Base-by-base conservation (phyloP, 2,888 invertebrate species). In the Agrenia bidenticulata region DNA sequence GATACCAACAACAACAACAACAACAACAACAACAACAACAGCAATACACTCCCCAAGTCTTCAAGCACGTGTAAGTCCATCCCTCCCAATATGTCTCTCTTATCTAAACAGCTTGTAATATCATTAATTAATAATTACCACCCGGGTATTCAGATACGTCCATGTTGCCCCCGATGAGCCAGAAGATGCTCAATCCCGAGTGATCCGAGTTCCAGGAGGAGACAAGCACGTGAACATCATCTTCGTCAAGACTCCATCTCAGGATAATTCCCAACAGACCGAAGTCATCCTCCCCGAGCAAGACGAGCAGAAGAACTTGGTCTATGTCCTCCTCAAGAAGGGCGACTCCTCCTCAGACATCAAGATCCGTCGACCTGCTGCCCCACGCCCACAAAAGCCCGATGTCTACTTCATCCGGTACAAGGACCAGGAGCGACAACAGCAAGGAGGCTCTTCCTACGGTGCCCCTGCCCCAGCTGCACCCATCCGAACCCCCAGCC, bases 271-370 rank as follows among this genome's bases (percentile, higher is more conserved):
- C 19, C 50, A 37, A 19, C 37, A 91, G 80, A 89, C 87, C 21
- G 81, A 81, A 2, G 87, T 88, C 78, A 83, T 86, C 78, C 84
- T 86, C 76, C 84, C 85, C 61, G 86, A 87, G 68, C 90, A 90
- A 80, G 89, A 90, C 81, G 90, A 90, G 82, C 77, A 77, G 68
- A 92, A 92, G 84, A 92, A 91, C 63, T 84, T 92, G 73, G 91
- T 92, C 77, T 92, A 92, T 82, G 92, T 92, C 42, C 82, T 92
- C 81, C 90, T 91, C 77, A 91, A 91, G 85, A 89, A 88, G 79
- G 91, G 91, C 78, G 91, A 45, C 24, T 89, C 90, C 69, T 88
- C 88, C 72, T 89, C 88, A 74, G 89, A 91, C 77, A 87, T 91
- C 80, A 83, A 85, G 77, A 86, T 91, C 76, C 90, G 90, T 51